Evolutionary conservation across 1,140 invertebrate species (phyloP).

Genomic region (Trichonephila inaurata): DNA sequence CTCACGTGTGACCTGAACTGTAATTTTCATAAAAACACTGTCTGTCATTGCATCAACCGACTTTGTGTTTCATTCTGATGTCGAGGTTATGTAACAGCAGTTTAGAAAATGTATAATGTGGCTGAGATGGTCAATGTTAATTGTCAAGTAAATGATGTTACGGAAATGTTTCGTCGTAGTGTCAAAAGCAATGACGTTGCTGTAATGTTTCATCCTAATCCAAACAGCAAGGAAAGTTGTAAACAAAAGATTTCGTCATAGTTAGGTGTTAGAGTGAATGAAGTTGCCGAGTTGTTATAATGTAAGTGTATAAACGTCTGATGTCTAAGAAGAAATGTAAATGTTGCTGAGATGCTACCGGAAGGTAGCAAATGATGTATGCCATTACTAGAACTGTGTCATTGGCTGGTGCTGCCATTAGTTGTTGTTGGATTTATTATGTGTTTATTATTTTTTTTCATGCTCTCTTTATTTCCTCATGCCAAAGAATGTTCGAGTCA

Average conservation of each 20-base stretch:
- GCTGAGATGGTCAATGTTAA: background rate
- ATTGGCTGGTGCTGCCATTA: slow-evolving; percentile 5
- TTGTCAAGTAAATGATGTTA: background rate
- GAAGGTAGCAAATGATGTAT: too few species aligned
- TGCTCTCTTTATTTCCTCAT: background rate
- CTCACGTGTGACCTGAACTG: slow-evolving; percentile 78
- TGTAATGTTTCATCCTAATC: too few species aligned
- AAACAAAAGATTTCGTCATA: too few species aligned
- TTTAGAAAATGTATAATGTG: too few species aligned
- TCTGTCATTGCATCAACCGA: slow-evolving; percentile 1
- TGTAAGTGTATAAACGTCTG: background rate
- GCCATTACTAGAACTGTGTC: background rate
- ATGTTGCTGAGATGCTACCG: background rate
- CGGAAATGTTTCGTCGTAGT: background rate
- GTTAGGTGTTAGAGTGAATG: background rate
- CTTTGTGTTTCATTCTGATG: background rate
- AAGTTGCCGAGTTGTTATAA: background rate
- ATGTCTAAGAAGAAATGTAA: background rate
- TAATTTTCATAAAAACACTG: background rate
- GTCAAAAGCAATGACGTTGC: too few species aligned
- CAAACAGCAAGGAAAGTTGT: too few species aligned
- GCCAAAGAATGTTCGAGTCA: slow-evolving; percentile 47
- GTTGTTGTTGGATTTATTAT: background rate
- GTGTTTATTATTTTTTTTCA: background rate
- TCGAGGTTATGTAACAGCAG: background rate